Evolutionary conservation across 2,797 vertebrate species (phyloP).

Genomic region (Pampus argenteus): DNA sequence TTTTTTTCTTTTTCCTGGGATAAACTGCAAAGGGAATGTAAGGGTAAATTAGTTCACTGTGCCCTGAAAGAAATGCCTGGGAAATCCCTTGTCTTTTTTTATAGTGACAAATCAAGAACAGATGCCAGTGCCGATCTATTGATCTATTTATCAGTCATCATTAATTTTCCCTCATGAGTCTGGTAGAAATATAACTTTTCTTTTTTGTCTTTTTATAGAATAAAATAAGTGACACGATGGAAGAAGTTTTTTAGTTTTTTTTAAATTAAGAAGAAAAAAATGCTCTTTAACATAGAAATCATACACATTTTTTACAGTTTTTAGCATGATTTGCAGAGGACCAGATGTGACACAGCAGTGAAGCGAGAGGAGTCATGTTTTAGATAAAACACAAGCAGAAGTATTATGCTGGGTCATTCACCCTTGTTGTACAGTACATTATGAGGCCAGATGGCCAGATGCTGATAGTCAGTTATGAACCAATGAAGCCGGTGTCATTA

Average conservation of each 20-base stretch:
- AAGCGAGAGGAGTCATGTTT: slow-evolving; percentile 33
- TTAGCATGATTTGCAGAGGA: slow-evolving; percentile 15
- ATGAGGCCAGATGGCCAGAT: slow-evolving; percentile 64
- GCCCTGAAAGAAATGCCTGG: background rate
- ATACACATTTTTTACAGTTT: too few relatives aligned
- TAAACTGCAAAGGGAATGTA: slow-evolving; percentile 6
- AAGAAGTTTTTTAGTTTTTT: too few relatives aligned
- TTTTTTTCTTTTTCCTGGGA: background rate
- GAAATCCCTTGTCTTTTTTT: background rate
- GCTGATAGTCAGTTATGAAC: slow-evolving; percentile 56
- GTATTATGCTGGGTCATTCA: slow-evolving; percentile 46
- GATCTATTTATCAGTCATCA: background rate
- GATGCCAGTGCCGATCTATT: background rate
- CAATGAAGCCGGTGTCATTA: slow-evolving; percentile 45
- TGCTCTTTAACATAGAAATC: background rate
- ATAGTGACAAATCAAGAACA: slow-evolving; percentile 13
- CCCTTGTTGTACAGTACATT: slow-evolving; percentile 47
- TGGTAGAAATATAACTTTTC: background rate
- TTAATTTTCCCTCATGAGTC: background rate
- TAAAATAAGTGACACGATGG: background rate
- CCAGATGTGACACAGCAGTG: slow-evolving; percentile 49
- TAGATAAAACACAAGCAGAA: slow-evolving; percentile 38
- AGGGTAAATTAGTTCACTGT: slow-evolving; percentile 29
- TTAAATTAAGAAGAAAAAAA: too few relatives aligned
- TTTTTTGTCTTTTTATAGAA: background rate